Evolutionary conservation across 2,888 invertebrate species (phyloP), one percentile per base, ranked within the genome.

Genomic region (Sinohyriopsis cumingii): DNA sequence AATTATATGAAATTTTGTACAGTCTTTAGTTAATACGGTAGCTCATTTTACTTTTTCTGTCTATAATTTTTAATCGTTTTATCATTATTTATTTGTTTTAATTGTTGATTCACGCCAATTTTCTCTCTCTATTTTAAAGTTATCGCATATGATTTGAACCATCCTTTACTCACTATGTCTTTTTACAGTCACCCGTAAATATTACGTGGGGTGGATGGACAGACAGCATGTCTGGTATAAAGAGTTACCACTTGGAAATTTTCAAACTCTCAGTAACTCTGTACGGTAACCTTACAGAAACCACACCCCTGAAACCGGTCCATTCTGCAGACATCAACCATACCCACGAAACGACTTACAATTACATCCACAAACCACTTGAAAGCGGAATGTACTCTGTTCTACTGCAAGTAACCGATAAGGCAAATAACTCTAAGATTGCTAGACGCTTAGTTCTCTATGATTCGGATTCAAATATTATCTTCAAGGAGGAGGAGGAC

Each of bases 201-300:
- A 61, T 62, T 53, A 6, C 22, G 18, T 66, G 70, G 66, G 28
- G 24, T 54, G 70, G 70, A 25, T 70, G 70, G 70, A 57, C n/a
- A n/a, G 70, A 70, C 56, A 28, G 25, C 25, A 25, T 57, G 15
- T 62, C 70, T 9, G 70, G 70, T 3, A 61, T 70, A 5, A 19
- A 53, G 7, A 24, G 54, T 24, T 70, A 63, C 62, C 25, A 63
- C 28, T 28, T 70, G 22, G 70, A 70, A 45, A 54, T 63, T 22
- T 70, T 66, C 45, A 55, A 59, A n/a, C 66, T 70, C 9, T 33
- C 33, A 33, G 33, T 33, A 9, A 33, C 7, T 33, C 33, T 33
- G 33, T 33, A 33, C 9, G 33, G 33, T 9, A 33, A 33, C 33
- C 33, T 33, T 33, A 33, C 33, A 33, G 33, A 33, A 33, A 33